A percentile compares a stretch with the other conserved stretches of the same genome.
Conservation (phyloP, 2,113 vertebrate species). For the Macaca fascicularis region DNA sequence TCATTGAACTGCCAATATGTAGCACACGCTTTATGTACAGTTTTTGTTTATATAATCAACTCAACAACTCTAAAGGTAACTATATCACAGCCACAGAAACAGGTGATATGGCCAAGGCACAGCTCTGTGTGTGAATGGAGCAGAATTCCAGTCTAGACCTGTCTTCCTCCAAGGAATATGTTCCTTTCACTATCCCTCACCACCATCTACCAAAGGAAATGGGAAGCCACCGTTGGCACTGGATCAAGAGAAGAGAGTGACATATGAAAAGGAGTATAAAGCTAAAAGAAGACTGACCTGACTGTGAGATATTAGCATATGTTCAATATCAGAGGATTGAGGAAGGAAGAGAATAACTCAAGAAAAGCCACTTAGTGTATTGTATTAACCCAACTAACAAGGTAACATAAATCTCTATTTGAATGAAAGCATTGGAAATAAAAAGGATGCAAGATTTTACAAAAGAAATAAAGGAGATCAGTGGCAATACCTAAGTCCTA, state of each 20-base stretch:
- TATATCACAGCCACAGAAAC: neutral
- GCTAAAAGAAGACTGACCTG: neutral
- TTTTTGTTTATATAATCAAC: neutral
- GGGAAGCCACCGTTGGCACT: neutral
- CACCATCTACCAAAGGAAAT: neutral
- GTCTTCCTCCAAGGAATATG: rapidly evolving
- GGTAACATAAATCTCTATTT: neutral
- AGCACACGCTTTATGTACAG: neutral
- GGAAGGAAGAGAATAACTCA: neutral
- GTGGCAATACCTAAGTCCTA: neutral
- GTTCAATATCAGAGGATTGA: neutral
- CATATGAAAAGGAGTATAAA: neutral
- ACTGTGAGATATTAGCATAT: neutral
- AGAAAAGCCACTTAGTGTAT: neutral
- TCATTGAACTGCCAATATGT: neutral
- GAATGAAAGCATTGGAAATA: neutral
- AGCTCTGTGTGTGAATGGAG: neutral
- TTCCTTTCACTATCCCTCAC: neutral
- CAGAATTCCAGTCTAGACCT: neutral
- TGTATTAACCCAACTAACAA: neutral
- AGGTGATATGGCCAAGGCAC: neutral
- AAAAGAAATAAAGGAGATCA: neutral
- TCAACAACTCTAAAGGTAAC: neutral
- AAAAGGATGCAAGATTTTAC: neutral
- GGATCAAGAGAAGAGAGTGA: neutral